These are phyloP conservation scores for Paratrypauchen microcephalus DNA, from an alignment of 2,797 vertebrate species.

Conservation along the genomic window DNA sequence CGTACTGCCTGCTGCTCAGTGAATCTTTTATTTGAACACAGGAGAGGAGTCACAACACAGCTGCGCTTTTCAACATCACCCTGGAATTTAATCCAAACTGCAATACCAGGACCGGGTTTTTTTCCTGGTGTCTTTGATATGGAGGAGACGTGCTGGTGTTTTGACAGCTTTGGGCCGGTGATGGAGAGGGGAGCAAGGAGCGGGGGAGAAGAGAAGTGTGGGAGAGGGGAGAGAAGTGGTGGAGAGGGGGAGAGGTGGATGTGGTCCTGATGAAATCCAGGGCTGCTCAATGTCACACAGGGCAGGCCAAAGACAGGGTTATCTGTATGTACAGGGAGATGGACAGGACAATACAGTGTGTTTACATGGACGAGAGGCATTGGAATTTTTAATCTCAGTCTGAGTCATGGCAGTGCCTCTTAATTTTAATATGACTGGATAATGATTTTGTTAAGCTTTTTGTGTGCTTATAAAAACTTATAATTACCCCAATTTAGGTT, in stretches of 20 bases:
- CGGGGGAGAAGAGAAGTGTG: constrained; percentile 5
- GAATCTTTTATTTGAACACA: constrained; percentile 53
- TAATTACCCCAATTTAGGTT: not conserved
- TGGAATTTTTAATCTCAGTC: not conserved
- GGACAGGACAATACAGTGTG: constrained; percentile 24
- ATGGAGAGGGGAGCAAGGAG: constrained; percentile 35
- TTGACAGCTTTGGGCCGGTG: constrained; percentile 63
- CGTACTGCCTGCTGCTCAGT: constrained; percentile 28
- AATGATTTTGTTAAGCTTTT: not conserved
- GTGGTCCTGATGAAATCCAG: constrained; percentile 56
- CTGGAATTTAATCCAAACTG: constrained; percentile 37
- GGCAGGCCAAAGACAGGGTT: constrained; percentile 51
- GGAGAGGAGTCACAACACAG: constrained; percentile 39
- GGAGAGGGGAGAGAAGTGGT: constrained; percentile 18
- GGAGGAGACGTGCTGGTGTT: constrained; percentile 52
- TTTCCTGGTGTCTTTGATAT: constrained; percentile 53
- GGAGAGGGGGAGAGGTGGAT: constrained; percentile 38
- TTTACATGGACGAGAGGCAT: not conserved
- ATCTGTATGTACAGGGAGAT: constrained; percentile 57
- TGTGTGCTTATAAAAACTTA: too few species aligned
- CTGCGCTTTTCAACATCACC: constrained; percentile 20
- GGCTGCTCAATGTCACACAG: constrained; percentile 66
- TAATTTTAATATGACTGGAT: not conserved
- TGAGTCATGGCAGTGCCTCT: not conserved
- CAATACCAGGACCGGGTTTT: constrained; percentile 10